phyloP scores from a whole-genome alignment of 2,797 vertebrate species.

The Adrianichthys oophorus region DNA sequence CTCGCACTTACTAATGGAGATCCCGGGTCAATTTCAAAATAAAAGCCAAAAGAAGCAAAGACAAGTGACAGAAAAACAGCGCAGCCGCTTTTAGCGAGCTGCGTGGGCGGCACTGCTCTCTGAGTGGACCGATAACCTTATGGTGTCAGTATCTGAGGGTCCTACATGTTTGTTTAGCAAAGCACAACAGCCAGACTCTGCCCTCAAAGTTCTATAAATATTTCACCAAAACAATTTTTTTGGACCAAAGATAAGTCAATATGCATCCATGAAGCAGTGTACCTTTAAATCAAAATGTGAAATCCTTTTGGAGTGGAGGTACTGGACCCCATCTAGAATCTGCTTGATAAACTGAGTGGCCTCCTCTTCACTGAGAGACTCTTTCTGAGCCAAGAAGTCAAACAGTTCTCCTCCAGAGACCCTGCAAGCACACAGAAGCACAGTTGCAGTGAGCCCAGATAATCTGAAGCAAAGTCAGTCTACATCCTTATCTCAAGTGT shows the following conservation, averaged over 20 bases:
- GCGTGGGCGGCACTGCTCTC: constrained; percentile 34
- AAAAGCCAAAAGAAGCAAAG: not conserved
- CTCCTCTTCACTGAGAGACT: constrained; percentile 95
- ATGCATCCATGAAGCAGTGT: constrained; percentile 10
- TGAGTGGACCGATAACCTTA: constrained; percentile 54
- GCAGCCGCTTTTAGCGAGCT: constrained; percentile 37
- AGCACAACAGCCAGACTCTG: constrained; percentile 19
- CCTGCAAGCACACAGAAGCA: constrained; percentile 68
- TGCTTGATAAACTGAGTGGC: constrained; percentile 97
- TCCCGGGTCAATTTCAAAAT: constrained; percentile 4
- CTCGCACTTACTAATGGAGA: not conserved
- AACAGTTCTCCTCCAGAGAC: constrained; percentile 93
- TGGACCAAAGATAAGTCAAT: not conserved
- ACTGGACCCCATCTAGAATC: constrained; percentile 93
- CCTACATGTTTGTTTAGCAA: constrained; percentile 38
- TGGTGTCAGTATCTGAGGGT: constrained; percentile 45
- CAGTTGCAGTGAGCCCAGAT: constrained; percentile 17
- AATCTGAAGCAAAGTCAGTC: constrained; percentile 23
- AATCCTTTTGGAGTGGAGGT: constrained; percentile 91
- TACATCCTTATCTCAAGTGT: constrained; percentile 44
- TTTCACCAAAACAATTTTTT: not conserved
- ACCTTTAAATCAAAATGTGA: constrained; percentile 98
- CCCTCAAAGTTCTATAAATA: constrained; percentile 26
- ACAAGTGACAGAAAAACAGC: constrained; percentile 40
- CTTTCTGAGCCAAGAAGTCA: constrained; percentile 94